These are phyloP conservation scores for Nycticorax nycticorax DNA, from an alignment of 2,113 vertebrate species.

Conservation along the genomic window DNA sequence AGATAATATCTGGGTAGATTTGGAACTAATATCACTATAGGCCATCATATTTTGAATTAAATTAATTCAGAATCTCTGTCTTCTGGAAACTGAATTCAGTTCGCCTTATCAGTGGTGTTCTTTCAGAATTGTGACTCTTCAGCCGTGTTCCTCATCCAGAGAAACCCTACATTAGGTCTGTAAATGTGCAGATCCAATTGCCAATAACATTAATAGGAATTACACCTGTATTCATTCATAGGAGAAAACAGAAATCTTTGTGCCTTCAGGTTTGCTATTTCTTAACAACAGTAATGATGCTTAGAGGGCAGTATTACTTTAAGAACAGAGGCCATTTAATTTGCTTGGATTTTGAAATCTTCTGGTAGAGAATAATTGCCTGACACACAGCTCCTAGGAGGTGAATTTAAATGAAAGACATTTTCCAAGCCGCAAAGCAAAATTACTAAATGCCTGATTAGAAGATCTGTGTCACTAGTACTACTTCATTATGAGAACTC, in stretches of 20 bases:
- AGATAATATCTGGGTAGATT: not conserved
- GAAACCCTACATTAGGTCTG: not conserved
- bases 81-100: not conserved
- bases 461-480: constrained; percentile 60
- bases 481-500: constrained; percentile 60
- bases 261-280: constrained; percentile 11
- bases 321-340: constrained; percentile 59
- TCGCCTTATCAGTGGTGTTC: not conserved
- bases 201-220: not conserved
- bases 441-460: constrained; percentile 73
- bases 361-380: constrained; percentile 69
- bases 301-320: constrained; percentile 50
- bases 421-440: constrained; percentile 67
- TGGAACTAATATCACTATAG: not conserved
- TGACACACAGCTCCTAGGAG: constrained; percentile 56
- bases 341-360: constrained; percentile 64
- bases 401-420: constrained; percentile 73
- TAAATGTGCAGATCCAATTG: constrained; percentile 21
- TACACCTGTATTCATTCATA: not conserved
- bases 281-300: constrained; percentile 30
- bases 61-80: not conserved
- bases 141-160: not conserved
- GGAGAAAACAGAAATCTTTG: not conserved
- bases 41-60: not conserved
- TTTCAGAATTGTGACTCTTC: not conserved